Evolutionary conservation across 2,113 vertebrate genomes (phyloP).

Genomic region (Tragelaphus strepsiceros): DNA sequence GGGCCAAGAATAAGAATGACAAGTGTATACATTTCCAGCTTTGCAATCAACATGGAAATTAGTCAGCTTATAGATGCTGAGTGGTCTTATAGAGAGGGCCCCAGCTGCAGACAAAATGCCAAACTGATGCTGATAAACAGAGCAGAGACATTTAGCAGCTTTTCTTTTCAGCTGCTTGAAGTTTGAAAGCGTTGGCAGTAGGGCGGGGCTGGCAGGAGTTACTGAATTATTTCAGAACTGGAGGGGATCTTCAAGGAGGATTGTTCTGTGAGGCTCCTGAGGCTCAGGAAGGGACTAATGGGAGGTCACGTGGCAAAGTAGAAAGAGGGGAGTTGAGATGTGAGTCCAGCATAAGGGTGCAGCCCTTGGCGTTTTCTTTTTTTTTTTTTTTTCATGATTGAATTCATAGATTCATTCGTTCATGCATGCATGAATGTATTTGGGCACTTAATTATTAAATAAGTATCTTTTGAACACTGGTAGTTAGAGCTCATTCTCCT

Average conservation of each 20-base stretch:
- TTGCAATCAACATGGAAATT: constrained; percentile 66
- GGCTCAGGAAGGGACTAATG: not conserved
- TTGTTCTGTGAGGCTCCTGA: not conserved
- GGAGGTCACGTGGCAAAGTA: not conserved
- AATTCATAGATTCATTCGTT: not conserved
- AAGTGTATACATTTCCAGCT: constrained; percentile 66
- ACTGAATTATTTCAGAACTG: constrained; percentile 12
- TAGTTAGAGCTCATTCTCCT: not conserved
- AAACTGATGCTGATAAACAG: constrained; percentile 62
- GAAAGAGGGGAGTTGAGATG: fast-evolving
- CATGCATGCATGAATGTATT: not conserved
- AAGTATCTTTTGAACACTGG: not conserved
- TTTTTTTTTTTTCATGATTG: not conserved
- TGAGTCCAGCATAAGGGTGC: not conserved
- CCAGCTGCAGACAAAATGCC: constrained; percentile 74
- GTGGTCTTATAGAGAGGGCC: constrained; percentile 65
- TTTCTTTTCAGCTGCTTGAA: constrained; percentile 44
- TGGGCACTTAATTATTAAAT: not conserved
- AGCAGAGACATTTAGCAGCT: constrained; percentile 57
- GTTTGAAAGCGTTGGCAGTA: not conserved
- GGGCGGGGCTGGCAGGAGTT: not conserved
- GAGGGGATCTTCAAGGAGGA: not conserved
- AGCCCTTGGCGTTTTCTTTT: not conserved
- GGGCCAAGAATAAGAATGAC: constrained; percentile 69
- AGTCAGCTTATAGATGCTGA: constrained; percentile 67